Base-by-base conservation (phyloP, 2,797 vertebrate species). In the Lateolabrax maculatus region DNA sequence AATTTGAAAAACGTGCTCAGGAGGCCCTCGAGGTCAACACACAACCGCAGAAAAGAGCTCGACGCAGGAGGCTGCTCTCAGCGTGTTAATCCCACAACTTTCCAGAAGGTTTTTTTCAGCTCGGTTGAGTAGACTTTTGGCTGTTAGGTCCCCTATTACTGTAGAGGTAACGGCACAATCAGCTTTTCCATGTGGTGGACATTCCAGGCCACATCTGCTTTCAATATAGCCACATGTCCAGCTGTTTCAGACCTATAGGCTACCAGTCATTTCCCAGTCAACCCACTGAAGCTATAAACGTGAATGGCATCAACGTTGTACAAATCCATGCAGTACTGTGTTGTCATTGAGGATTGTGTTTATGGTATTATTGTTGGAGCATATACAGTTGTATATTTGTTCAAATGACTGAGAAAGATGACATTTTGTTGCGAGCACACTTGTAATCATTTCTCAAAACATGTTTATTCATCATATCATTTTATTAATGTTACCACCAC, bases 101-200 rank as follows among this genome's bases (percentile, higher is more conserved):
- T 91, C 86, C 90, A 88, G 9, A 65, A 79, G n/a, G 4, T 77
- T 48, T 79, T 72, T 49, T 79, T 87, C 57, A 79, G 46, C 75
- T 79, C 6, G 16, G 36, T 80, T 84, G 62, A 84, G 85, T 75
- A 73, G 84, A 90, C 81, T 51, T 83, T 89, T 92, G 90, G 90
- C 90, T 91, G 88, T 89, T 86, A 78, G 73, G 68, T 87, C 66
- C 81, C 34, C 70, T 81, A 81, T 91, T 93, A 87, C 88, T 76
- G 84, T 84, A 83, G 87, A 88, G 65, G 87, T 91, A 92, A 78
- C 91, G 88, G 61, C 84, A 83, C 78, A 86, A 84, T 94, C 93
- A 93, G 84, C 83, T 91, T 94, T 95, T 95, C 93, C 94, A 93
- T 94, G 93, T 93, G 90, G 81, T 88, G 88, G 86, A 89, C 91